Percentiles rank a stretch among this genome's conserved stretches.
phyloP scores from a whole-genome alignment of 2,113 vertebrate genomes.

The Rallus limicola region DNA sequence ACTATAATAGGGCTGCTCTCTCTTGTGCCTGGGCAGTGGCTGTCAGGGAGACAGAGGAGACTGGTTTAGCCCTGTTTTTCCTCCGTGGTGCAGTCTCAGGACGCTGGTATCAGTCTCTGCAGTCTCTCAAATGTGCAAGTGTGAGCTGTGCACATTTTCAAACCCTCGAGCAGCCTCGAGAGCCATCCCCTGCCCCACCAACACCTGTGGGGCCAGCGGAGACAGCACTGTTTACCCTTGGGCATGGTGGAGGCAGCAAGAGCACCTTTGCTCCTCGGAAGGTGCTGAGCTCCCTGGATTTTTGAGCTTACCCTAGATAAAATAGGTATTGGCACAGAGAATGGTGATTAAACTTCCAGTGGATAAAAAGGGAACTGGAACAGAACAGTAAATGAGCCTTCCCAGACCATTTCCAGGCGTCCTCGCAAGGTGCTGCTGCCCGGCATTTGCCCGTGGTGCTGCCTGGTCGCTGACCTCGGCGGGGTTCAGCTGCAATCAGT shows the following conservation, averaged over 20 bases:
- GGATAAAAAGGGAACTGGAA: not conserved
- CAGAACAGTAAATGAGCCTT: not conserved
- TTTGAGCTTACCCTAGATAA: not conserved
- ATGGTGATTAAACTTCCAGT: not conserved
- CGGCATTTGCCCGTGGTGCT: not conserved
- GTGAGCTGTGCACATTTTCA: not conserved
- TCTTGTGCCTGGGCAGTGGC: not conserved
- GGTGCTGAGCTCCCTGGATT: not conserved
- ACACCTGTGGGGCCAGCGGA: not conserved
- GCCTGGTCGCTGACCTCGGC: rapidly evolving
- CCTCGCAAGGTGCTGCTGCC: no score
- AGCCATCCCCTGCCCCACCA: not conserved
- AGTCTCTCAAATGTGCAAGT: not conserved
- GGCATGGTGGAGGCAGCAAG: not conserved
- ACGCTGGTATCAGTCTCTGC: not conserved
- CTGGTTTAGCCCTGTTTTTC: not conserved
- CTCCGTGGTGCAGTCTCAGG: not conserved
- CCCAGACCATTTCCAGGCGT: not conserved
- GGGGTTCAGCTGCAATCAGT: not conserved
- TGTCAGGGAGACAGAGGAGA: not conserved
- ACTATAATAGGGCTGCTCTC: not conserved
- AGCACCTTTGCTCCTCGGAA: not conserved
- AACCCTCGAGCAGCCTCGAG: rapidly evolving
- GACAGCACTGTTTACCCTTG: rapidly evolving
- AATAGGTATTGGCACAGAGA: not conserved